These are phyloP conservation scores for Darevskia mixta DNA, from an alignment of 2,797 vertebrate species.

Conservation along the genomic window DNA sequence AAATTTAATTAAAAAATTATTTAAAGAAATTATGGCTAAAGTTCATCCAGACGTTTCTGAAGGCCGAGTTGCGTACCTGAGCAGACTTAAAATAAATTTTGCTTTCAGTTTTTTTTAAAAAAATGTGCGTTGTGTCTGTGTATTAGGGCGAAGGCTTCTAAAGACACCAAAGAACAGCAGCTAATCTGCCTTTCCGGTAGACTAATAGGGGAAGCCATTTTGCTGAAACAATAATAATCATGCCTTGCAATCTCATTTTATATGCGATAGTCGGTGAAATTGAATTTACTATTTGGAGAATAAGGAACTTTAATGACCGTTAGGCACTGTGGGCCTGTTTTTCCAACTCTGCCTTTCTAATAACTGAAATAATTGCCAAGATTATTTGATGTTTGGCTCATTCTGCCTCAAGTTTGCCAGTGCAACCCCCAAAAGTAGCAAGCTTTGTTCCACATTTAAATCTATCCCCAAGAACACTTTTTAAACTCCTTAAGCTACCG, in stretches of 20 bases:
- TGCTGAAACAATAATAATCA: not conserved
- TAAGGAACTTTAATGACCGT: not conserved
- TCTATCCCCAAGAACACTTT: too few relatives aligned
- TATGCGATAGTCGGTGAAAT: not conserved
- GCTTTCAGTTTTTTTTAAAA: not conserved
- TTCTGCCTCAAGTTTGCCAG: not conserved
- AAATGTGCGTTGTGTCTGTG: not conserved
- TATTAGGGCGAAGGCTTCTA: not conserved
- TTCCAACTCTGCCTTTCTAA: not conserved
- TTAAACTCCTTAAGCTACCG: not conserved
- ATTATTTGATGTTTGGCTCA: not conserved
- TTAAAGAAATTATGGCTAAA: too few relatives aligned
- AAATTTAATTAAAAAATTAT: too few relatives aligned
- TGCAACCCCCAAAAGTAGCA: not conserved
- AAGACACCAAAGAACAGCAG: not conserved
- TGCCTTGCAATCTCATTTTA: not conserved
- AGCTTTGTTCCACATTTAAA: not conserved
- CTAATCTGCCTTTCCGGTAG: not conserved
- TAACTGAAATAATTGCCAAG: constrained; percentile 4
- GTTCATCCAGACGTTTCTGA: not conserved
- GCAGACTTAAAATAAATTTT: not conserved
- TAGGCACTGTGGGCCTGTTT: not conserved
- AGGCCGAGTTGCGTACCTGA: not conserved
- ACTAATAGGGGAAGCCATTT: not conserved
- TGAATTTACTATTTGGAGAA: constrained; percentile 5